These are phyloP conservation scores for Chrysotoxum bicinctum DNA, from an alignment of 2,888 invertebrate genomes.

Conservation along the genomic window DNA sequence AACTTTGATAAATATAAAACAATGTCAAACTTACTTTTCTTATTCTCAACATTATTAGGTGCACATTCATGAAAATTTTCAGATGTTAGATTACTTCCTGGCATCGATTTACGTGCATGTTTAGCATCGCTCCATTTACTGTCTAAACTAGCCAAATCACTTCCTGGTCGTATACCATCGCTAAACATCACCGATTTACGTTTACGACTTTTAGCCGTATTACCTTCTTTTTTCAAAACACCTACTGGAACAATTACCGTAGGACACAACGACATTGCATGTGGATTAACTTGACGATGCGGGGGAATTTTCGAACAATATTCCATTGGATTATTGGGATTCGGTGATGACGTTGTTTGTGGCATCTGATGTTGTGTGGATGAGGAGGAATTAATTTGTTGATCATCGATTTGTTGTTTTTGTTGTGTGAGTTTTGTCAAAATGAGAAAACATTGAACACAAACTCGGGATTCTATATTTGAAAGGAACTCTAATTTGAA, in stretches of 20 bases:
- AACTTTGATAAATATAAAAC: neutral
- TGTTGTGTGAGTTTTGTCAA: conserved; percentile 82
- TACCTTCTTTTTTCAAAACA: conserved; percentile 86
- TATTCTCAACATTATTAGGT: neutral
- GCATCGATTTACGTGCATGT: conserved; percentile 76
- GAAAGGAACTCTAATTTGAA: conserved; percentile 88
- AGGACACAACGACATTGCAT: conserved; percentile 81
- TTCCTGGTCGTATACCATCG: conserved; percentile 92
- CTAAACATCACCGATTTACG: conserved; percentile 93
- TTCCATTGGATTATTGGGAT: conserved; percentile 93
- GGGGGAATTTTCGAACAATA: conserved; percentile 93
- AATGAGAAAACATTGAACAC: conserved; percentile 86
- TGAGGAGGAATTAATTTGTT: neutral
- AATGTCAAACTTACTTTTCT: conserved; percentile 31
- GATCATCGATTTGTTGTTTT: conserved; percentile 19
- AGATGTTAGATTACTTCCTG: neutral
- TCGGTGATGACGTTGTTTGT: conserved; percentile 83
- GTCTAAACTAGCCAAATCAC: conserved; percentile 91
- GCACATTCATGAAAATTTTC: conserved; percentile 16
- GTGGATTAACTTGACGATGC: conserved; percentile 85
- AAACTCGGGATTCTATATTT: conserved; percentile 89
- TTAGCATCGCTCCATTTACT: conserved; percentile 84
- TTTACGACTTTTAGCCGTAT: conserved; percentile 82
- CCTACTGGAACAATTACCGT: conserved; percentile 94
- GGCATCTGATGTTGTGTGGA: neutral